Conservation (phyloP, 2,888 invertebrate genomes). For the Lissocephala sabroskyi region DNA sequence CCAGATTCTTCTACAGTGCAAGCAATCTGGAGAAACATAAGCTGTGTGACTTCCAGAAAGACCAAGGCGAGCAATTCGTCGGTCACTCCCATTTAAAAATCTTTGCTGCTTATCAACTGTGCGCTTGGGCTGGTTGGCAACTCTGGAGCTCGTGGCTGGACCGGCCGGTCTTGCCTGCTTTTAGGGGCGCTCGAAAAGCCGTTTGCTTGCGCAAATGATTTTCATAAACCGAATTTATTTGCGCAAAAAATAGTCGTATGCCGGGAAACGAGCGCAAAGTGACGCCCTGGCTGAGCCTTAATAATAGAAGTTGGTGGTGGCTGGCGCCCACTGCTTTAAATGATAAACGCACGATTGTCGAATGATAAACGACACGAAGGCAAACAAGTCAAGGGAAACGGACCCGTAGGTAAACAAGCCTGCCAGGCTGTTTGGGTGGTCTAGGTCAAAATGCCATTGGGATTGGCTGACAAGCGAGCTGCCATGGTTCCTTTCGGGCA, state of each 20-base stretch:
- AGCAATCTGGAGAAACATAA: too few relatives aligned
- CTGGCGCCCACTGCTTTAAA: conserved; percentile 18
- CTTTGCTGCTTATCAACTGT: too few relatives aligned
- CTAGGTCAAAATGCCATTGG: conserved; percentile 28
- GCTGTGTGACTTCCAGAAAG: too few relatives aligned
- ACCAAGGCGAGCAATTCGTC: too few relatives aligned
- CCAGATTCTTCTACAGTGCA: too few relatives aligned
- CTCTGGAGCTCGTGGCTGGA: too few relatives aligned
- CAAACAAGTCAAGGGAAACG: conserved; percentile 35
- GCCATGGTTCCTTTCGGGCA: conserved; percentile 16
- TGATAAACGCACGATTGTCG: conserved; percentile 62
- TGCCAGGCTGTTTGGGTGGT: conserved; percentile 2
- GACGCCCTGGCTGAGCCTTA: background rate
- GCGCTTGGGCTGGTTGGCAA: too few relatives aligned
- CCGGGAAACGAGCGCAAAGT: conserved; percentile 20
- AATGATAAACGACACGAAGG: conserved; percentile 52
- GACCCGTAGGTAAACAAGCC: conserved; percentile 19
- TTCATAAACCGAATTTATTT: conserved; percentile 58
- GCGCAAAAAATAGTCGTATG: conserved; percentile 44
- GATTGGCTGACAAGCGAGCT: conserved; percentile 14
- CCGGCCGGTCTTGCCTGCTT: too few relatives aligned
- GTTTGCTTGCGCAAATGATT: conserved; percentile 42
- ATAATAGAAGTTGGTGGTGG: background rate
- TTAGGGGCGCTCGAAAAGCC: conserved; percentile 13
- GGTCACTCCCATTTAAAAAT: too few relatives aligned